Evolutionary conservation across 1,140 invertebrate genomes (phyloP), one percentile per base, ranked within the genome.

Genomic region (Conus ventricosus): DNA sequence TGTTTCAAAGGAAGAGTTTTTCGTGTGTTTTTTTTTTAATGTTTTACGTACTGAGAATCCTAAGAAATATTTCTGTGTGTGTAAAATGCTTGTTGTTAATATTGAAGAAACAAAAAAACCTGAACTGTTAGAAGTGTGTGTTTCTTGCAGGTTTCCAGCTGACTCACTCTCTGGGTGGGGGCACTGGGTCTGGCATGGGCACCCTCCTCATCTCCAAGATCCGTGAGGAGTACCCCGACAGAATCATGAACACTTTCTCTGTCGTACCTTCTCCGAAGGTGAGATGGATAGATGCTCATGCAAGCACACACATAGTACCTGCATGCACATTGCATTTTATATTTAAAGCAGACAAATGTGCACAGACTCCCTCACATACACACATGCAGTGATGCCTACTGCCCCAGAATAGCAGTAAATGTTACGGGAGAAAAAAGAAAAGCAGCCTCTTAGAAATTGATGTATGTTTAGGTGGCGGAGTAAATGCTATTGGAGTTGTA

Each of bases 101-200:
- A 10, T 53, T 81, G 76, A 15, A 15, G 27, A 54, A 7, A 81
- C 1, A 25, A 10, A 25, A 15, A 81, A 20, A 23, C 15, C 15
- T 81, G 11, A 51, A 27, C 8, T 20, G 25, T 54, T 23, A 63
- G 1, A 63, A 63, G 4, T 63, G 17, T 71, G 11, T 71, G 4
- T 20, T 20, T 23, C 23, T n/a, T 71, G 23, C 80, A 84, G 63
- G 95, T 25, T 98, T 98, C 95, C 96, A 96, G 91, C 95, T 98
- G 97, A 95, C 98, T 96, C 94, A 51, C 97, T 98, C 96, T 57
- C 97, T 98, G 0, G 97, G 97, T 27, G 93, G 93, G n/a, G 93
- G 93, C 60, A 93, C 92, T 67, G 93, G 93, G 10, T 71, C 93
- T 17, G 92, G 96, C 55, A 96, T 96, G 96, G 96, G 96, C 63